Percentiles rank a stretch among this genome's conserved stretches.
phyloP scores from a whole-genome alignment of 2,113 vertebrate genomes.

The Sylvicapra grimmia region DNA sequence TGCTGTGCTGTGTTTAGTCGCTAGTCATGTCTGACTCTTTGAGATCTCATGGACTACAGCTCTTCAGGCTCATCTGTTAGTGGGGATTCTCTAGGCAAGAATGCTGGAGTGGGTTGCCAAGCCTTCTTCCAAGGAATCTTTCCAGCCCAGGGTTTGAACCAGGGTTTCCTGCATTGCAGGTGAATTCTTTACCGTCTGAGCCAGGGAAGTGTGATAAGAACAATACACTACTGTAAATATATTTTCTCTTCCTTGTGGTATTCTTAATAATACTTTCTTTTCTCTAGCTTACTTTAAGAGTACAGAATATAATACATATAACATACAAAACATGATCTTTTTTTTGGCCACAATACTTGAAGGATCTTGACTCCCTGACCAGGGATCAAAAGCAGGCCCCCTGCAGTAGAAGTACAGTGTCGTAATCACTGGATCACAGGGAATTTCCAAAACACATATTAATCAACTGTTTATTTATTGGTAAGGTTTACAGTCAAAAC shows the following conservation, averaged over 20 bases:
- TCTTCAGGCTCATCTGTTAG: background rate
- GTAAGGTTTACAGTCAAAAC: background rate
- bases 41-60: background rate
- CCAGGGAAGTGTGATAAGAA: background rate
- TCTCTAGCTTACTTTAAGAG: background rate
- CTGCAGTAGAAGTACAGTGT: background rate
- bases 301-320: background rate
- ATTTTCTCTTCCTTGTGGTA: background rate
- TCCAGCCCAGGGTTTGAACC: background rate
- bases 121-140: background rate
- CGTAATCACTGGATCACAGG: background rate
- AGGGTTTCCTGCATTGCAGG: background rate
- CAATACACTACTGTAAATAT: background rate
- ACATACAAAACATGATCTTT: background rate
- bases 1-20: background rate
- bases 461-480: background rate
- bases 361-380: background rate
- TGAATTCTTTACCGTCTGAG: background rate
- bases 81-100: background rate
- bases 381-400: background rate
- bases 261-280: background rate
- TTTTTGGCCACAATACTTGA: background rate
- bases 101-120: background rate
- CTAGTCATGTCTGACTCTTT: background rate
- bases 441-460: background rate